Evolutionary conservation across 2,888 invertebrate genomes (phyloP), one percentile per base, ranked within the genome.

Genomic region (Agrenia bidenticulata): DNA sequence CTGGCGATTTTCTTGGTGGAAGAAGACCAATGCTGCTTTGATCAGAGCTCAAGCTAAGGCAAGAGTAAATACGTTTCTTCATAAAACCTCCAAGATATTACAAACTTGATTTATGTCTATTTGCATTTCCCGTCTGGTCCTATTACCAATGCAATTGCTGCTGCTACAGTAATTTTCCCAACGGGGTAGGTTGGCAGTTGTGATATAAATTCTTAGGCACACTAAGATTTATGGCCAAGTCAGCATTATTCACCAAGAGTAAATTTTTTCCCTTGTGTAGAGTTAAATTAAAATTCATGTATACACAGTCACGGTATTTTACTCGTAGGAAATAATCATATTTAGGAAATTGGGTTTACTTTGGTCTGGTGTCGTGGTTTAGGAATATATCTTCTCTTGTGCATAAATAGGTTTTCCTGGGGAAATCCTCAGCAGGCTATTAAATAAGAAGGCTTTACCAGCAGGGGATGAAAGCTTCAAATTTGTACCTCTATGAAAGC

Each of bases 281-380:
- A 19, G 45, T 21, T 45, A 45, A 45, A 45, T 45, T 45, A 45
- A 45, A 45, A 45, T 45, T 45, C 45, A 45, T 45, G 45, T 45
- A 45, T 45, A 32, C 32, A 32, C 11, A 32, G 5, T 32, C 32
- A 11, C 5, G 4, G 32, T 32, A 32, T 32, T 32, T 32, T 32
- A 32, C 11, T 45, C 45, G 4, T 45, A 4, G 45, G n/a, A 21
- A 5, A 19, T 4, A 4, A n/a, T 45, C 7, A 21, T 21, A 19
- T 45, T 45, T 21, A 7, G 7, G 17, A 45, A 19, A 19, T n/a
- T 45, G 4, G 45, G 7, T 45, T 45, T 7, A 15, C 45, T 45
- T 45, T 45, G 15, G 45, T 21, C 45, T 45, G 15, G 7, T 45
- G 45, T 15, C 15, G 45, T 5, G 45, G 45, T 45, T n/a, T 9